Evolutionary conservation across 2,888 invertebrate genomes (phyloP).

Genomic region (Hanleya hanleyi): DNA sequence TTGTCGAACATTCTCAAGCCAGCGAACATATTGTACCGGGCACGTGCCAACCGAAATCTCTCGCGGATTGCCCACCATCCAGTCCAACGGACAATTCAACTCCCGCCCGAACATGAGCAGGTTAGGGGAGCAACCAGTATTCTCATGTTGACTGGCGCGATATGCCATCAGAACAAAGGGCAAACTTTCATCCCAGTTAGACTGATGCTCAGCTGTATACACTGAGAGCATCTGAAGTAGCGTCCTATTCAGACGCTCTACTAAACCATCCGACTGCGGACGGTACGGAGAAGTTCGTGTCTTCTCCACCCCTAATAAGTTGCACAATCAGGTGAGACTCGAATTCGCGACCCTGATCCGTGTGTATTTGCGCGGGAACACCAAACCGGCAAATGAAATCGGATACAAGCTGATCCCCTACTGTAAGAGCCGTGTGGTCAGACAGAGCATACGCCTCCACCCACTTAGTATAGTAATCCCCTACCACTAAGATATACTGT

Average conservation of each 20-base stretch:
- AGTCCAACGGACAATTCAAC: not conserved
- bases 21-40: constrained; percentile 20
- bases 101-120: not conserved
- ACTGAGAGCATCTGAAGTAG: not conserved
- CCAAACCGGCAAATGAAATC: not conserved
- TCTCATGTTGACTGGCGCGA: not conserved
- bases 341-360: not conserved
- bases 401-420: not conserved
- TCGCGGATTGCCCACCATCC: not conserved
- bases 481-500: not conserved
- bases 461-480: not conserved
- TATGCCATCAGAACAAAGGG: constrained; percentile 3
- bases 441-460: not conserved
- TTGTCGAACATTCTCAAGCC: constrained; percentile 2
- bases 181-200: not conserved
- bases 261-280: not conserved
- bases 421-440: constrained; percentile 1
- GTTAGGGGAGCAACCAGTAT: not conserved
- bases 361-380: not conserved
- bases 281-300: not conserved
- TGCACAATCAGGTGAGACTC: not conserved
- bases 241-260: not conserved
- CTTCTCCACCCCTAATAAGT: not conserved
- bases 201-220: not conserved
- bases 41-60: not conserved